Evolutionary conservation across 2,888 invertebrate species (phyloP).

Genomic region (Ophonus ardosiacus): DNA sequence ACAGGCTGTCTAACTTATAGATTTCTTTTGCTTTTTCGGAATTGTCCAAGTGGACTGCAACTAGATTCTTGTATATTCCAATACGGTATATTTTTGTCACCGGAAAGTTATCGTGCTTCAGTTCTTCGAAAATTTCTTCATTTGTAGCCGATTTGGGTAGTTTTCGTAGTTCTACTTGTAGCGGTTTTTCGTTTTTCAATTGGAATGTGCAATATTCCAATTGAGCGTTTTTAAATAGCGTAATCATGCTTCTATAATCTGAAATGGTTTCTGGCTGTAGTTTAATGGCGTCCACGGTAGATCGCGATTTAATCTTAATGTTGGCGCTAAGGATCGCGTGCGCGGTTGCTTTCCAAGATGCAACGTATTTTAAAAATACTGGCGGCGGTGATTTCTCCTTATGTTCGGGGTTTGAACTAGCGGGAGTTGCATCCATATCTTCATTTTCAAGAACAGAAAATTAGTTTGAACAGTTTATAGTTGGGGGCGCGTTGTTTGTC

Average conservation of each 20-base stretch:
- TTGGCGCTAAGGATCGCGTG: neutral
- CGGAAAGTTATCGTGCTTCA: neutral
- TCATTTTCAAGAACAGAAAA: too few species aligned
- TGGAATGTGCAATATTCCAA: neutral
- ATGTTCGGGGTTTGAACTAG: too few species aligned
- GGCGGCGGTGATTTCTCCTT: too few species aligned
- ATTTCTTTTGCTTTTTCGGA: neutral
- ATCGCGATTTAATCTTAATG: neutral
- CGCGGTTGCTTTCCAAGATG: neutral
- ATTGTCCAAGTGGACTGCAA: neutral
- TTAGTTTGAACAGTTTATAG: too few species aligned
- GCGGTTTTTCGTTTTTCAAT: neutral
- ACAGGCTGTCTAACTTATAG: neutral
- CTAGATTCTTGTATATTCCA: neutral
- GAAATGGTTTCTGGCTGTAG: neutral
- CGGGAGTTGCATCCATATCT: too few species aligned
- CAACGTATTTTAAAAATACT: too few species aligned
- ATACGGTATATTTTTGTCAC: neutral
- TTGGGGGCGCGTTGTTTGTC: too few species aligned
- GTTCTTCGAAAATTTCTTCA: neutral
- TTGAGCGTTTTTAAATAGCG: neutral
- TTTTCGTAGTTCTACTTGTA: neutral
- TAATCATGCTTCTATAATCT: neutral
- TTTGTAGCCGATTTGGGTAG: neutral
- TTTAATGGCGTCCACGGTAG: neutral